phyloP scores from a whole-genome alignment of 2,797 vertebrate genomes.

The Phrynocephalus vlangalii region DNA sequence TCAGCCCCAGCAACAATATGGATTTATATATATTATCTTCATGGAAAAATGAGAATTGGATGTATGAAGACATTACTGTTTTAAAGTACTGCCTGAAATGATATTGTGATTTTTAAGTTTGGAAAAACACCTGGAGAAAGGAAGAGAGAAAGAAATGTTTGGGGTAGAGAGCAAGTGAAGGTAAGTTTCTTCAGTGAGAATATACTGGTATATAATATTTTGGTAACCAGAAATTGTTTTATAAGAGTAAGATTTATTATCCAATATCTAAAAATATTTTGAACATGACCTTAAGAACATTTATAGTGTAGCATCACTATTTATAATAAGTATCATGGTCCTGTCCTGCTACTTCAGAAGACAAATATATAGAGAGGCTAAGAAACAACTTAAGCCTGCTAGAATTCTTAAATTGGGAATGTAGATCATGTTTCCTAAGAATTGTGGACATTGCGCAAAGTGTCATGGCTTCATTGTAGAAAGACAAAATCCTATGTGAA shows the following conservation, averaged over 20 bases:
- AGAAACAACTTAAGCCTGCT: background rate
- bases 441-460: background rate
- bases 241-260: background rate
- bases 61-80: background rate
- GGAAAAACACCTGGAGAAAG: background rate
- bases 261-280: constrained; percentile 28
- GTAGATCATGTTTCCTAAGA: background rate
- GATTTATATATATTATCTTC: background rate
- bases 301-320: constrained; percentile 16
- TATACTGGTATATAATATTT: background rate
- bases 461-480: background rate
- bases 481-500: background rate
- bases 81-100: constrained; percentile 10
- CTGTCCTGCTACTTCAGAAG: background rate
- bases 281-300: background rate
- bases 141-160: background rate
- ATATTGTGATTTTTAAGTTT: background rate
- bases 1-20: background rate
- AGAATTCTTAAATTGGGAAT: background rate
- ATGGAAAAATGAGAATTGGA: background rate
- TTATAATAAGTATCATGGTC: background rate
- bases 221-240: background rate
- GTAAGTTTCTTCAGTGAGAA: constrained; percentile 16
- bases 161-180: no score
- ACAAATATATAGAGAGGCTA: background rate